Evolutionary conservation across 2,113 vertebrate species (phyloP), one percentile per base, ranked within the genome.

Genomic region (Mustela lutreola): DNA sequence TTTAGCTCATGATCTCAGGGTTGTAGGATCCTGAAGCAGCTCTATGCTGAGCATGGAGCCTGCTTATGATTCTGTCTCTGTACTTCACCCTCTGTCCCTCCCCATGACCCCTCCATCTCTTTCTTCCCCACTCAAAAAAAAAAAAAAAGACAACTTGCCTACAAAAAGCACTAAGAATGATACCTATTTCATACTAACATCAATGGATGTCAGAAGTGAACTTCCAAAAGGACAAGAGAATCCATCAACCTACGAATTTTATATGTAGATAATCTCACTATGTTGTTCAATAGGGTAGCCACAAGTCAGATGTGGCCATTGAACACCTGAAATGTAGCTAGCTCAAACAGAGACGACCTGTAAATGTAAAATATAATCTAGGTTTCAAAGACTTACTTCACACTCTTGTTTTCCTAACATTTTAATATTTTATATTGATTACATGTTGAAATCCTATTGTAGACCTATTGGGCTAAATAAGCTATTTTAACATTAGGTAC

Each of bases 351-450:
- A 70, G 12, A n/a, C 15, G 1, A 14, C 3, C 10, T 15, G 0
- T 58, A 42, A 75, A 12, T 42, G 11, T 36, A 48, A 87, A 79
- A 86, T 18, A 12, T 1, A 71, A 9, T 48, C 67, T 67, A 2
- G 63, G 45, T 73, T 85, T 90, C 80, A 75, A 82, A 73, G 36
- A 28, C 56, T 22, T 89, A 22, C 31, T 79, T 31, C 75, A 45
- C 24, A 48, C 48, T 45, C 5, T 15, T 48, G 7, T 78, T 78
- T 78, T 48, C 26, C 15, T 28, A 79, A 33, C 53, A 62, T 26
- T 31, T 85, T 89, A 94, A 73, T 86, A 56, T 24, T 84, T 96
- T 58, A n/a, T 31, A 80, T 11, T 45, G 16, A 71, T 36, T 71
- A 48, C 5, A 11, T 65, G 21, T 79, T 67, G 24, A 93, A 93